phyloP scores from a whole-genome alignment of 2,797 vertebrate genomes.

The Chelon labrosus region DNA sequence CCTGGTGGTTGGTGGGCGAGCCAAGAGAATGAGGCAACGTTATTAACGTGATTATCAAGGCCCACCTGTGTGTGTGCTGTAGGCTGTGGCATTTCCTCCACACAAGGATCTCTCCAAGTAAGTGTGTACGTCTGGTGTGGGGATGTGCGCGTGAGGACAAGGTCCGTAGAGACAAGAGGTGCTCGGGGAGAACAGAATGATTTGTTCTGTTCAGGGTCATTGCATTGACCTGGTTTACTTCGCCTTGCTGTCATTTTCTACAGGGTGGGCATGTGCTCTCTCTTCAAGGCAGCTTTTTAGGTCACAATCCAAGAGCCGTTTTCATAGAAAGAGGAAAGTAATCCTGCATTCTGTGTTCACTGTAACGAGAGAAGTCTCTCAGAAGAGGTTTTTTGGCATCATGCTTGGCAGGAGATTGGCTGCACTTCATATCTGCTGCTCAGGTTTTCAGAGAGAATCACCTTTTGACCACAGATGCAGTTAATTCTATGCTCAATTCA shows the following conservation, averaged over 20 bases:
- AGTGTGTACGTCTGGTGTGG: neutral
- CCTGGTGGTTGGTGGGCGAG: conserved; percentile 10
- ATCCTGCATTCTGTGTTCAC: neutral
- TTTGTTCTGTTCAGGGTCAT: conserved; percentile 70
- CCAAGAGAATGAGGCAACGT: conserved; percentile 39
- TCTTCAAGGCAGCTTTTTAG: conserved; percentile 45
- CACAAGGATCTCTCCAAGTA: conserved; percentile 18
- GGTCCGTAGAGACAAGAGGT: conserved; percentile 44
- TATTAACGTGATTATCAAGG: conserved; percentile 40
- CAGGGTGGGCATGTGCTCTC: conserved; percentile 25
- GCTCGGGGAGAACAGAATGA: conserved; percentile 48
- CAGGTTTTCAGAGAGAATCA: conserved; percentile 24
- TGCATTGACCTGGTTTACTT: conserved; percentile 76
- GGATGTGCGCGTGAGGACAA: conserved; percentile 9
- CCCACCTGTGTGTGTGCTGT: conserved; percentile 1
- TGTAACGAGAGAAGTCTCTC: conserved; percentile 4
- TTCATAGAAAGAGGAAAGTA: conserved; percentile 24
- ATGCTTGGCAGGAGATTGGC: conserved; percentile 2
- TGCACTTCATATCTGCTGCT: conserved; percentile 16
- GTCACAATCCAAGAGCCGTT: conserved; percentile 40
- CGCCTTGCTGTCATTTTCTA: conserved; percentile 44
- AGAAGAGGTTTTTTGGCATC: neutral
- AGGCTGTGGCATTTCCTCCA: conserved; percentile 3
- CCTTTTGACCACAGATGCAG: conserved; percentile 34
- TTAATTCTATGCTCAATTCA: conserved; percentile 41